Evolutionary conservation across 2,797 vertebrate species (phyloP), one percentile per base, ranked within the genome.

Genomic region (Ambastaia sidthimunki): DNA sequence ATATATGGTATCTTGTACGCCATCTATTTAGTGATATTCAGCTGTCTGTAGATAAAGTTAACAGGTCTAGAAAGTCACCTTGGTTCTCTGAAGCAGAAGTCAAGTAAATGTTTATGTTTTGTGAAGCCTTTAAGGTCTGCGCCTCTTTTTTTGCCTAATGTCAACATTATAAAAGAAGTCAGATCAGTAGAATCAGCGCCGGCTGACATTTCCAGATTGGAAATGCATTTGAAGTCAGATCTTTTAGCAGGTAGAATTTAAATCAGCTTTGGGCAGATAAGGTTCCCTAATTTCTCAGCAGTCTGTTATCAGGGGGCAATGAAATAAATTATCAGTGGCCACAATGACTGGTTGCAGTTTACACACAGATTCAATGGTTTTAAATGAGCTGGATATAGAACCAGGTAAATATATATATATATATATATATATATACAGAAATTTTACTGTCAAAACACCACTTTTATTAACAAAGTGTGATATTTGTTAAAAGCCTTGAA

Each of bases 231-330:
- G 71, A 79, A 68, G 80, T 72, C 65, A 60, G 18, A 18, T 66
- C 76, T 70, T 57, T 62, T 77, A 31, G 23, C 60, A 80, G 75
- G 44, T 37, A 44, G 41, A 80, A 71, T 80, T 76, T 70, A 68
- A 71, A 78, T 74, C 5, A 13, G 60, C 74, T 78, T 74, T 74
- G 34, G 63, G 70, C 62, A 78, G 80, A 86, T 86, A 77, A 82
- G 69, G 50, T 71, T 74, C 55, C 28, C 62, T 66, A 69, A 70
- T 84, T 68, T 72, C 50, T 67, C 16, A 18, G 16, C 28, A 28
- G 28, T 37, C 55, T 41, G 65, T 55, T 65, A 52, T 28, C 15
- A 4, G 23, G 11, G 31, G 41, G 9, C 74, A 73, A 79, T 63
- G 10, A 68, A 74, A 69, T 41, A 60, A 77, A 74, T 44, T 6